phyloP scores from a whole-genome alignment of 1,140 invertebrate genomes.

The Leucophenga varia region DNA sequence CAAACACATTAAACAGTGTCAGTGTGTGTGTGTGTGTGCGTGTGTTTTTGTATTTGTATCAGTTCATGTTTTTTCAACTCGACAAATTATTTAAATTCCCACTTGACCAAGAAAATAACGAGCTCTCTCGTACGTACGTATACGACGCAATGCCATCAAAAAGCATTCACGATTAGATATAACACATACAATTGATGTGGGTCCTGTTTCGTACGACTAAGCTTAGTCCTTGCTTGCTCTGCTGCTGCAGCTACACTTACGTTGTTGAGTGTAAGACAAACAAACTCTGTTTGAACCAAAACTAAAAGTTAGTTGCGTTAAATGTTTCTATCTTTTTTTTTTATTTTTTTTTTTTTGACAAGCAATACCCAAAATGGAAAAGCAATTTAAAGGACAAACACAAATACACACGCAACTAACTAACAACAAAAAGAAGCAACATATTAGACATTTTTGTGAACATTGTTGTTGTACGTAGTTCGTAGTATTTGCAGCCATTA shows the following conservation, averaged over 20 bases:
- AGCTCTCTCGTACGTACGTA: slow-evolving; percentile 26
- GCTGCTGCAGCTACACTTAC: no score
- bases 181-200: no score
- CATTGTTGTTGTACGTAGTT: no score
- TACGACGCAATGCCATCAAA: slow-evolving; percentile 7
- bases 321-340: no score
- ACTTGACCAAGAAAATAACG: slow-evolving; percentile 23
- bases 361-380: slow-evolving; percentile 2
- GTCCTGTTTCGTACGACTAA: no score
- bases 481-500: no score
- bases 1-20: slow-evolving; percentile 27
- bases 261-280: no score
- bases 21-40: not conserved
- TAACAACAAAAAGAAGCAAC: not conserved
- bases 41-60: not conserved
- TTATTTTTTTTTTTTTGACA: not conserved
- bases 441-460: no score
- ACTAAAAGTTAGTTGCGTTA: no score
- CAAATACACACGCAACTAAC: not conserved
- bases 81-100: slow-evolving; percentile 38
- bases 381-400: slow-evolving; percentile 8
- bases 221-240: no score
- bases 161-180: slow-evolving; percentile 9
- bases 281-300: no score
- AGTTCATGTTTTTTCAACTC: slow-evolving; percentile 11